Base-by-base conservation (phyloP, 2,888 invertebrate species). In the Tanytarsus gracilentus region DNA sequence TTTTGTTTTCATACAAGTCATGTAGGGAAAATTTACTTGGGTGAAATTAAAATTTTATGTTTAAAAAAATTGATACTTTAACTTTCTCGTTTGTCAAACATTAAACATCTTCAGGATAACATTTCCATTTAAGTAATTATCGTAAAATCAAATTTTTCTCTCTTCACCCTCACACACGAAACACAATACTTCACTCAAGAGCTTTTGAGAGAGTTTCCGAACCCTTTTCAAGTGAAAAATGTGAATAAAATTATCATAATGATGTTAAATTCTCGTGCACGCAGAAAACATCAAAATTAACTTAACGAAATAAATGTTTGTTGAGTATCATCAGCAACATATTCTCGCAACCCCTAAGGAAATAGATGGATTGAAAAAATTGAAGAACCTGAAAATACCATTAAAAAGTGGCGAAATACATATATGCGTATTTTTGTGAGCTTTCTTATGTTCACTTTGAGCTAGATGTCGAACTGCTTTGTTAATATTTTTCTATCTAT, bases 1-100 rank as follows among this genome's bases (percentile, higher is more conserved):
- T 39, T 25, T 55, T 55, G 25, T 40, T 14, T 48, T 30, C 21
- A 55, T 33, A 27, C 11, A 14, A 48, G n/a, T n/a, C n/a, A 48
- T 48, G 48, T 48, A 44, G 30, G 30, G 25, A 58, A 48, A 29
- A 48, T 21, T 48, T 58, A 58, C 44, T 58, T 58, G 58, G 58
- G 44, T 8, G 48, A 58, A 48, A 58, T 48, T 58, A 44, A 48
- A 23, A 9, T 44, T 50, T n/a, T n/a, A n/a, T n/a, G n/a, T 5
- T 52, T 23, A 26, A 48, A 58, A 44, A 58, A 29, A 58, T 58
- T 44, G 48, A 14, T 48, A 11, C 18, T 18, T 14, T 11, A 16
- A 14, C 39, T 23, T 55, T 55, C 27, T 14, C 27, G 7, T 51
- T 29, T 51, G n/a, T 51, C n/a, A n/a, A n/a, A n/a, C n/a, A n/a